These are phyloP conservation scores for Crax fasciolata DNA, from an alignment of 2,797 vertebrate genomes.

Conservation along the genomic window DNA sequence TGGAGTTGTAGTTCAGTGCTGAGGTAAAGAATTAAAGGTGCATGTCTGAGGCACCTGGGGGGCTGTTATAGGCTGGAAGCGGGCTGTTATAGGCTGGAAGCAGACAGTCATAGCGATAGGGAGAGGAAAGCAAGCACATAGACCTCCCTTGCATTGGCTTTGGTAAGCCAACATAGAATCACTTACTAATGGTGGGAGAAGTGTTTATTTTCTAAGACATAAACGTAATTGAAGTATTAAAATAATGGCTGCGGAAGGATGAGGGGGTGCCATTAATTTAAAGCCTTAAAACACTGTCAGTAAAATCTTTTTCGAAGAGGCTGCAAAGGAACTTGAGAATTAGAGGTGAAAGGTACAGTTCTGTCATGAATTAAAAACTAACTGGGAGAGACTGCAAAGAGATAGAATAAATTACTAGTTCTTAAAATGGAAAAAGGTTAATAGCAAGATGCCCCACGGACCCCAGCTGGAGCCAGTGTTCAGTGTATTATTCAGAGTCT, in stretches of 20 bases:
- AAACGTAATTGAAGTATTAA: neutral
- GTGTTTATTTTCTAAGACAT: neutral
- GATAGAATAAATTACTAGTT: slow-evolving; percentile 51
- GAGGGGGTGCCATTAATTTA: neutral
- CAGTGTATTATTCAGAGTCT: neutral
- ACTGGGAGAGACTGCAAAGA: slow-evolving; percentile 7
- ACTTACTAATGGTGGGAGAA: neutral
- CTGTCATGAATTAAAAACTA: slow-evolving; percentile 58
- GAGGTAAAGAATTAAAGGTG: neutral
- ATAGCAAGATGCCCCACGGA: slow-evolving; percentile 18
- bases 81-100: neutral
- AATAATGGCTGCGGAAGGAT: neutral
- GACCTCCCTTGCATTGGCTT: neutral
- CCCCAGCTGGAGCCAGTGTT: slow-evolving; percentile 25
- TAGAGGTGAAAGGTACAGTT: slow-evolving; percentile 3
- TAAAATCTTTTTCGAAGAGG: neutral
- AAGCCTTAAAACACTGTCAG: neutral
- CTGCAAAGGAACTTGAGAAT: slow-evolving; percentile 30
- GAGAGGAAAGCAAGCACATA: neutral
- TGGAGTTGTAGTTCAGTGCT: neutral
- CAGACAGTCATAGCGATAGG: neutral
- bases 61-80: neutral
- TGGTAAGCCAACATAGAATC: neutral
- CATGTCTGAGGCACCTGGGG: neutral
- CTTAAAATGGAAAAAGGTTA: slow-evolving; percentile 60